Evolutionary conservation across 2,797 vertebrate genomes (phyloP).

Genomic region (Acipenser oxyrinchus): DNA sequence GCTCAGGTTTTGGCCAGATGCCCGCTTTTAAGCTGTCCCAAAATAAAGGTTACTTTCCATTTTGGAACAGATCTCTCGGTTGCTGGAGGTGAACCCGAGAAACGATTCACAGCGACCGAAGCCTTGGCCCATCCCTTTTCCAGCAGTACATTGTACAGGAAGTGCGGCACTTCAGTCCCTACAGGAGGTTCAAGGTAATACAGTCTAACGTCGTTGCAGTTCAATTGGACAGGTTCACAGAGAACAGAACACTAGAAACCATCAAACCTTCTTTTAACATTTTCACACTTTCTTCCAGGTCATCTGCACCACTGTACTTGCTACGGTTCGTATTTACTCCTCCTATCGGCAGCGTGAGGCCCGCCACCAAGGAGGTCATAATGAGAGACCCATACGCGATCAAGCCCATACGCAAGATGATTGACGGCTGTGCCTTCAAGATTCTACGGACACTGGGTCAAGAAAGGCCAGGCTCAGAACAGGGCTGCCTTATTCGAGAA

Average conservation of each 20-base stretch:
- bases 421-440: conserved; percentile 89
- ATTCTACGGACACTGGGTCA: conserved; percentile 98
- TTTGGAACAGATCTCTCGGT: conserved; percentile 72
- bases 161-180: conserved; percentile 86
- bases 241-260: neutral
- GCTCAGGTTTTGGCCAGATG: no score
- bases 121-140: conserved; percentile 89
- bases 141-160: conserved; percentile 86
- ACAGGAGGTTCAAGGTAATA: conserved; percentile 84
- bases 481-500: conserved; percentile 94
- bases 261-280: neutral
- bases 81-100: conserved; percentile 87
- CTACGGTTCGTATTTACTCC: conserved; percentile 87
- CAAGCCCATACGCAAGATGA: conserved; percentile 84
- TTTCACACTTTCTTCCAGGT: conserved; percentile 55
- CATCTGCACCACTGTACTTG: conserved; percentile 84
- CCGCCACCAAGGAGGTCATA: conserved; percentile 82
- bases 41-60: no score
- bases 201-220: neutral
- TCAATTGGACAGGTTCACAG: neutral
- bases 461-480: conserved; percentile 95
- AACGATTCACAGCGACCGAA: conserved; percentile 71
- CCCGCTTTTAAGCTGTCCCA: no score
- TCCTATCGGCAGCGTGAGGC: conserved; percentile 81
- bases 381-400: conserved; percentile 82